Evolutionary conservation across 2,797 vertebrate species (phyloP).

Genomic region (Melanotaenia parkinsoni): DNA sequence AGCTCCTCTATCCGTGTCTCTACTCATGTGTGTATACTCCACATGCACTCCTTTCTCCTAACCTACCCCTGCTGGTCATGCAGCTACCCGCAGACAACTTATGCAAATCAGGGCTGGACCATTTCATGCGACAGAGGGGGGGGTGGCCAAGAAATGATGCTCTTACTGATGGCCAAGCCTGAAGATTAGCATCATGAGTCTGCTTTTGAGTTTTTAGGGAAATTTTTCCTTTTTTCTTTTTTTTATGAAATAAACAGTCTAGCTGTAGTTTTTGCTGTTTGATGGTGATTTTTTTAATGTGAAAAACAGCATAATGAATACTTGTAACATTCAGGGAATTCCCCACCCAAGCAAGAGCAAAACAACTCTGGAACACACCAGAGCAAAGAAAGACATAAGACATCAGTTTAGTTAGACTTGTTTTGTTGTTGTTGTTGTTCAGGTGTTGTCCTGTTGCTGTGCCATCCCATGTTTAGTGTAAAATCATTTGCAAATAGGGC

Average conservation of each 20-base stretch:
- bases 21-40: conserved; percentile 65
- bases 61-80: conserved; percentile 85
- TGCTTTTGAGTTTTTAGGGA: neutral
- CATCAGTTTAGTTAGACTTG: neutral
- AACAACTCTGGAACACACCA: conserved; percentile 40
- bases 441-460: neutral
- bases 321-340: conserved; percentile 48
- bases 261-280: neutral
- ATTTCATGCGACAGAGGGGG: conserved; percentile 78
- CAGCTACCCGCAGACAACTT: conserved; percentile 90
- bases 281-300: neutral
- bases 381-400: conserved; percentile 2
- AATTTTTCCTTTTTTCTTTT: neutral
- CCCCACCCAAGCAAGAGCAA: conserved; percentile 28
- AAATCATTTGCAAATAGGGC: conserved; percentile 25
- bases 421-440: neutral
- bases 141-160: conserved; percentile 60
- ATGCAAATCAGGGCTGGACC: conserved; percentile 96
- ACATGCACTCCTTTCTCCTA: conserved; percentile 68
- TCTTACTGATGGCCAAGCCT: conserved; percentile 24
- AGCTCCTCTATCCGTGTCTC: conserved; percentile 71
- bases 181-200: conserved; percentile 1
- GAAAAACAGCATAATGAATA: conserved; percentile 3
- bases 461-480: conserved; percentile 5
- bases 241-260: neutral